Conservation (phyloP, 2,888 invertebrate species). For the Acanthococcus lagerstroemiae region DNA sequence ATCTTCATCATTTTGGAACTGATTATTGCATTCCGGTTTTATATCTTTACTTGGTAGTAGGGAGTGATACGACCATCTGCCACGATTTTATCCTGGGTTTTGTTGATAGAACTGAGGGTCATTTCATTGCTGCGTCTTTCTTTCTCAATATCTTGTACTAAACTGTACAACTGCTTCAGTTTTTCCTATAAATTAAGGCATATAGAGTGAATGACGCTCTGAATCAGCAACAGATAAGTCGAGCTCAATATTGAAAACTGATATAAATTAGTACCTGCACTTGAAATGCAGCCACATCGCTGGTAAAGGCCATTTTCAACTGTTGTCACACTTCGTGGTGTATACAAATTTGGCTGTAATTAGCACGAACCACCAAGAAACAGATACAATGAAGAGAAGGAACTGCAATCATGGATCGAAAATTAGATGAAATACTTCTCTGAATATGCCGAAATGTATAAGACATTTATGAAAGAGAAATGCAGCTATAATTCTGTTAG, state of each 20-base stretch:
- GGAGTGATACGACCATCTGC: slow-evolving; percentile 43
- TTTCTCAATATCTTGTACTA: slow-evolving; percentile 56
- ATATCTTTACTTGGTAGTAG: slow-evolving; percentile 45
- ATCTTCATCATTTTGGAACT: no score
- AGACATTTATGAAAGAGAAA: no score
- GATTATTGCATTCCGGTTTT: no score
- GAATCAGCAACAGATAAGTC: neutral
- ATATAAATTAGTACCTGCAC: slow-evolving; percentile 5
- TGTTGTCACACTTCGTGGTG: neutral
- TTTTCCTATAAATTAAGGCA: slow-evolving; percentile 6
- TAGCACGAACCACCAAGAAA: slow-evolving; percentile 14
- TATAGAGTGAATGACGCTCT: neutral
- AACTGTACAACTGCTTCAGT: slow-evolving; percentile 13
- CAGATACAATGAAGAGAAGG: slow-evolving; percentile 1
- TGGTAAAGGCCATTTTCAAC: slow-evolving; percentile 12
- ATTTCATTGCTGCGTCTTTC: slow-evolving; percentile 70
- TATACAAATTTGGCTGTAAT: slow-evolving; percentile 4
- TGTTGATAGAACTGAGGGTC: slow-evolving; percentile 65
- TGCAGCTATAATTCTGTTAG: no score
- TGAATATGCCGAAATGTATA: no score
- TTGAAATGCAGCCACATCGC: slow-evolving; percentile 16
- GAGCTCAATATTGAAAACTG: neutral
- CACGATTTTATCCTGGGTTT: slow-evolving; percentile 58
- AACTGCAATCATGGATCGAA: no score
- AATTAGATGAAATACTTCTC: no score